Conservation (phyloP, 2,113 vertebrate species). For the Chloropsis hardwickii region DNA sequence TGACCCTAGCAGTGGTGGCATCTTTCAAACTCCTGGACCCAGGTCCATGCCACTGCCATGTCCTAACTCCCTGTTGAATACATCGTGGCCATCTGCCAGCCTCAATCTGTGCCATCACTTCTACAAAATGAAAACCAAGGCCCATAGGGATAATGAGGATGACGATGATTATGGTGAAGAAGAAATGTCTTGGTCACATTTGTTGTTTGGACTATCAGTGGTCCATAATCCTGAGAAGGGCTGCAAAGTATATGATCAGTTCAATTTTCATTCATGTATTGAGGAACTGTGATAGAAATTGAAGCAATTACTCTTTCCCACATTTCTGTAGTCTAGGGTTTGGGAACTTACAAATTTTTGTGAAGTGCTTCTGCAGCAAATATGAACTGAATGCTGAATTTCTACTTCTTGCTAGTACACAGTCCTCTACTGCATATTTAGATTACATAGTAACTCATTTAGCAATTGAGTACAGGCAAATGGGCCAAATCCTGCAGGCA, state of each 20-base stretch:
- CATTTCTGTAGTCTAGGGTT: neutral
- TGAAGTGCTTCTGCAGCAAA: neutral
- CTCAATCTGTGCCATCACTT: neutral
- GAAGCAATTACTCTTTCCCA: neutral
- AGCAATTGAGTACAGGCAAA: neutral
- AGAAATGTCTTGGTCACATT: neutral
- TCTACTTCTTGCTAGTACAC: neutral
- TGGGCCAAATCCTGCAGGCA: neutral
- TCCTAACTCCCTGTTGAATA: neutral
- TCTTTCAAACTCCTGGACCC: neutral
- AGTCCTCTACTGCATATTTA: neutral
- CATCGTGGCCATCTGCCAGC: fast-evolving
- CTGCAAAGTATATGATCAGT: neutral
- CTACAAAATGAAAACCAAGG: neutral
- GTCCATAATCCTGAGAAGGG: neutral
- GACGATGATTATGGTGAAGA: neutral
- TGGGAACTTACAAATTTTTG: neutral
- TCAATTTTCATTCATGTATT: neutral
- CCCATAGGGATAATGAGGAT: neutral
- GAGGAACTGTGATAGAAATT: neutral
- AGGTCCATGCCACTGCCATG: neutral
- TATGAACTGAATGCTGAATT: neutral
- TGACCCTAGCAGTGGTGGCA: neutral
- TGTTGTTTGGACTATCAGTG: neutral
- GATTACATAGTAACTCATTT: neutral